Evolutionary conservation across 1,140 invertebrate genomes (phyloP), one percentile per base, ranked within the genome.

Genomic region (Anoplophora glabripennis): DNA sequence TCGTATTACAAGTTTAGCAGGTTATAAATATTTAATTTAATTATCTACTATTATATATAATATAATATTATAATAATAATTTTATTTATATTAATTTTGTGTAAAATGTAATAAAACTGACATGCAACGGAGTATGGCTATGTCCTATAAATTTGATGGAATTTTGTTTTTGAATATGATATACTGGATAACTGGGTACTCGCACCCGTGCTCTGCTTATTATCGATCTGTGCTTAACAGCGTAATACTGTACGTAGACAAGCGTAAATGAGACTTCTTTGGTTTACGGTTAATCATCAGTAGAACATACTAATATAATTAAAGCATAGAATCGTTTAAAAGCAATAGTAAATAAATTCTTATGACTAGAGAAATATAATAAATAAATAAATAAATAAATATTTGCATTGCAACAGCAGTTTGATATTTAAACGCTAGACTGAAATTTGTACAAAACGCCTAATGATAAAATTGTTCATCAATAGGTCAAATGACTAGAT

Each of bases 91-190:
- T 61, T 69, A 68, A 68, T 72, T 67, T 73, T 72, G 66, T 72
- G 70, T 73, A 73, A 73, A 73, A 73, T 73, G 68, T 73, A 73
- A 72, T 73, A 71, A 73, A 72, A 69, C 63, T 69, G 66, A 68
- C 68, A 72, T 71, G 72, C 70, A 73, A 73, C 72, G 69, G 67
- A 72, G 70, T 72, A 72, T 72, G 70, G 67, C 69, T 69, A 46
- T 34, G 44, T 38, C 35, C 17, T 54, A 28, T 49, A 61, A 52
- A 64, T 59, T 61, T 59, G 54, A 66, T 66, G 64, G 54, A 53
- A 59, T 53, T 59, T 62, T 41, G 49, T 53, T 53, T 48, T 33
- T 28, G 3, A 53, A 53, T 59, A 28, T 28, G 21, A 28, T 28
- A 28, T 28, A 49, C 41, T 63, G 63, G 63, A 62, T 53, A 62